Evolutionary conservation across 23 tunicate genomes (phyloP).

Genomic region (Ascidia mentula): DNA sequence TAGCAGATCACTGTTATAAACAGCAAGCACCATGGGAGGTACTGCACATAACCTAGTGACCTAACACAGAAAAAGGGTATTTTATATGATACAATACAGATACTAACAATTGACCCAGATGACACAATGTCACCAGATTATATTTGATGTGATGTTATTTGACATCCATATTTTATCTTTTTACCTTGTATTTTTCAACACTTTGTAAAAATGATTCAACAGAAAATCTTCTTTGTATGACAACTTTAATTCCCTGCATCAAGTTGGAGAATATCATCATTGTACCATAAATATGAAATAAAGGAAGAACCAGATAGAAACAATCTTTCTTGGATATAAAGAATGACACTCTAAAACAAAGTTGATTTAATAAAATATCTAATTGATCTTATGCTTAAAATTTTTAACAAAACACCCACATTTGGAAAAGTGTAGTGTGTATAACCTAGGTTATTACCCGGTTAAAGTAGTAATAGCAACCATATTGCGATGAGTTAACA

Average conservation of each 20-base stretch:
- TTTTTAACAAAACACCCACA: too few species aligned
- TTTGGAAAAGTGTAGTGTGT: too few species aligned
- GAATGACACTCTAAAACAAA: neutral
- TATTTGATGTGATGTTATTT: too few species aligned
- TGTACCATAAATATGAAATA: conserved; percentile 68
- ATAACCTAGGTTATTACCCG: too few species aligned
- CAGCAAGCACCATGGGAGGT: conserved; percentile 54
- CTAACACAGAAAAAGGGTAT: too few species aligned
- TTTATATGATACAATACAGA: too few species aligned
- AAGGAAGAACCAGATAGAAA: conserved; percentile 46
- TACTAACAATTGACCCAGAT: too few species aligned
- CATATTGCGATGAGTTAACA: conserved; percentile 50
- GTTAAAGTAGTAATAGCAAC: conserved; percentile 6
- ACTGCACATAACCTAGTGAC: too few species aligned
- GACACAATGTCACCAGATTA: too few species aligned
- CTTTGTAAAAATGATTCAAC: conserved; percentile 39
- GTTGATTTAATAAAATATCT: too few species aligned
- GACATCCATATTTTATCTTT: too few species aligned
- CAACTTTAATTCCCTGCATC: conserved; percentile 37
- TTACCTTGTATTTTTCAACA: conserved; percentile 54
- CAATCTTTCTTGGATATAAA: conserved; percentile 13
- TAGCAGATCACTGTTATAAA: conserved; percentile 32
- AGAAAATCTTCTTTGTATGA: conserved; percentile 44
- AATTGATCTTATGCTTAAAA: too few species aligned
- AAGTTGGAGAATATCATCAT: conserved; percentile 9